phyloP scores from a whole-genome alignment of 1,140 invertebrate genomes.

The Magallana gigas region DNA sequence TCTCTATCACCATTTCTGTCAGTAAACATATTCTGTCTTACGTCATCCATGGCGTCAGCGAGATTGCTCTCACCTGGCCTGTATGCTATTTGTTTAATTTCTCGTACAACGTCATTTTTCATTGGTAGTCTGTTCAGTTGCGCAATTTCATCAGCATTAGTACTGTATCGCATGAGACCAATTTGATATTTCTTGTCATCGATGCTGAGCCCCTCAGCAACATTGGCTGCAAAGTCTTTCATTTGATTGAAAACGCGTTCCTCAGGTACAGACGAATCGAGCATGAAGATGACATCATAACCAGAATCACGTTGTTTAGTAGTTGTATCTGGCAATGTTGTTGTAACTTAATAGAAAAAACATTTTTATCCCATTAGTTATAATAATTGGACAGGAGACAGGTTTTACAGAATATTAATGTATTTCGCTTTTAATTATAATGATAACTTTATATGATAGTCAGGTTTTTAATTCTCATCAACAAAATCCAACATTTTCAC shows the following conservation, averaged over 20 bases:
- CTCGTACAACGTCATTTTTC: constrained; percentile 59
- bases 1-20: constrained; percentile 70
- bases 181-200: constrained; percentile 68
- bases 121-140: constrained; percentile 68
- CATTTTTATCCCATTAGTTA: no score
- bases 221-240: constrained; percentile 62
- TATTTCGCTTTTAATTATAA: no score
- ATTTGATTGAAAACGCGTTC: constrained; percentile 67
- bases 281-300: constrained; percentile 74
- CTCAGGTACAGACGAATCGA: constrained; percentile 71
- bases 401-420: no score
- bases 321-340: background rate
- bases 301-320: constrained; percentile 54
- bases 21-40: constrained; percentile 68
- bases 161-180: constrained; percentile 71
- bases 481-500: background rate
- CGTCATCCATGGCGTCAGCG: constrained; percentile 68
- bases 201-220: constrained; percentile 64
- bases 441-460: background rate
- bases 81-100: constrained; percentile 57
- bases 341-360: background rate
- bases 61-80: constrained; percentile 64
- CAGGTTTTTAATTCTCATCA: constrained; percentile 32
- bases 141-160: constrained; percentile 61
- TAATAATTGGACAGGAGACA: no score